Evolutionary conservation across 2,888 invertebrate species (phyloP), one percentile per base, ranked within the genome.

Genomic region (Heliconius aoede): DNA sequence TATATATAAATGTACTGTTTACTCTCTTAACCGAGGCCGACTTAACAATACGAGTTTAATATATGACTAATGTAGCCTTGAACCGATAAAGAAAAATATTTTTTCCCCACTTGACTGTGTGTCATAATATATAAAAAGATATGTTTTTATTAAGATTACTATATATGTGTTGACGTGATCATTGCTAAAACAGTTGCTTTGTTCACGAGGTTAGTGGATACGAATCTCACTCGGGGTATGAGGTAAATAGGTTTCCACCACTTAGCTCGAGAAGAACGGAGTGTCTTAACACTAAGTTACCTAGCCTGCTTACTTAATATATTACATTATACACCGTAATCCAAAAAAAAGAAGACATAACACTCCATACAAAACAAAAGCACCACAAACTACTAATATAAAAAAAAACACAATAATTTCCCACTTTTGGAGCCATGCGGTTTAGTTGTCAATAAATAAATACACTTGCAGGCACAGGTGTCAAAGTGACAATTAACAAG

Each of bases 401-500:
- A 46, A 46, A 46, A 46, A 46, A 46, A 46, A 3, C 21, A 21
- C 46, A 1, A 8, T 21, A 46, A 21, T 46, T 21, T 21, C 46
- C 46, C 21, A 46, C 40, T 46, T 1, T n/a, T 28, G 28, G 15
- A 28, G 28, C 75, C 65, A 28, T 73, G 76, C 9, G 76, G 76
- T 69, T 58, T 28, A 55, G 46, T 73, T 72, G 74, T 78, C 78
- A 76, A 76, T 67, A 62, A 24, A 15, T 21, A 72, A 40, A 36
- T n/a, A n/a, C 32, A n/a, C 32, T 9, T 15, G 24, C 24, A 40
- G 24, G 80, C 82, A 87, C 92, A 93, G 92, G 91, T 93, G 93
- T 89, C 87, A 88, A 86, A 86, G 83, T 88, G 85, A 82, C 86
- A 89, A 93, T 93, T 94, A 93, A 81, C 92, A 86, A 90, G 82